Conservation (phyloP, 2,888 invertebrate genomes). For the Ephialtes manifestator region DNA sequence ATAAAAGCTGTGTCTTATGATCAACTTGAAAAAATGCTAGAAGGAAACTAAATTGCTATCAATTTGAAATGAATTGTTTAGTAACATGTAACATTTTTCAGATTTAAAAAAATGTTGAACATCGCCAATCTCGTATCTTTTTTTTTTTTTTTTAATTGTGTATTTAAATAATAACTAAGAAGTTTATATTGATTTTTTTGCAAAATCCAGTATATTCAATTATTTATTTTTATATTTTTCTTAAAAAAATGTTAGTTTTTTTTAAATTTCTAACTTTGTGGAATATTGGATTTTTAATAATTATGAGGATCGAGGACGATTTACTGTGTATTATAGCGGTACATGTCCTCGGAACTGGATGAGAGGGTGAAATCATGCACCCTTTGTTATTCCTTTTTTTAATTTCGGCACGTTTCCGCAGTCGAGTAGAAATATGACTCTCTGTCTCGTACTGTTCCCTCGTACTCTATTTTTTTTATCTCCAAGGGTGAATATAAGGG, state of each 20-base stretch:
- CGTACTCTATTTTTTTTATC: slow-evolving; percentile 57
- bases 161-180: no score
- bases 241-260: not conserved
- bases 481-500: slow-evolving; percentile 60
- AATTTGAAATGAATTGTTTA: no score
- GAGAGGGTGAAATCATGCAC: slow-evolving; percentile 60
- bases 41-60: no score
- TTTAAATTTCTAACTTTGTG: not conserved
- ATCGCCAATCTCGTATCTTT: no score
- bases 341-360: slow-evolving; percentile 18
- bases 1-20: no score
- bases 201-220: no score
- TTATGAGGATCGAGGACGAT: slow-evolving; percentile 31
- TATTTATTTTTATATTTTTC: no score
- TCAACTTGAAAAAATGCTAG: no score
- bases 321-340: slow-evolving; percentile 30
- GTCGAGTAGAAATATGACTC: slow-evolving; percentile 66
- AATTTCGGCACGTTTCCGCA: slow-evolving; percentile 69
- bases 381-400: slow-evolving; percentile 69
- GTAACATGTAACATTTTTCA: no score
- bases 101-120: no score
- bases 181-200: no score
- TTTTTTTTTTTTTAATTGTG: no score
- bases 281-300: not conserved
- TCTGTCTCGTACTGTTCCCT: slow-evolving; percentile 44